Percentiles rank a stretch among this genome's conserved stretches.
These are phyloP conservation scores for Furnarius figulus DNA, from an alignment of 2,113 vertebrate genomes.

Conservation along the genomic window DNA sequence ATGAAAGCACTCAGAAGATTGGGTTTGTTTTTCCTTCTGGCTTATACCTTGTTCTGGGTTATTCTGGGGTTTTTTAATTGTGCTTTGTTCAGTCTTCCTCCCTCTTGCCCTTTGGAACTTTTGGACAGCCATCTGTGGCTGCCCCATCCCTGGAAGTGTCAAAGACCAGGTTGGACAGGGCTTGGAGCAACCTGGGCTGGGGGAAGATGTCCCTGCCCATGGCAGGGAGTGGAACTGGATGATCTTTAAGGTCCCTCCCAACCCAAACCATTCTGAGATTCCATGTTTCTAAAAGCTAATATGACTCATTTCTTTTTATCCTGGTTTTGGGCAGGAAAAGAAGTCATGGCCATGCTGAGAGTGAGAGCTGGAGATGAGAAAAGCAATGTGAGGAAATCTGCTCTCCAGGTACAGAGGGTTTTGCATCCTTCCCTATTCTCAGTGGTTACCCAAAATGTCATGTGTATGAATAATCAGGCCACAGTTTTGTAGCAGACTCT, in stretches of 20 bases:
- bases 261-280: neutral
- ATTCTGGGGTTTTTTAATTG: neutral
- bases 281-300: neutral
- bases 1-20: neutral
- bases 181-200: neutral
- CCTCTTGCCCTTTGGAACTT: neutral
- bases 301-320: neutral
- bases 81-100: neutral
- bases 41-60: neutral
- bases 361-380: constrained; percentile 82
- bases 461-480: neutral
- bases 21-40: neutral
- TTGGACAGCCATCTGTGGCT: neutral
- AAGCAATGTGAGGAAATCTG: constrained; percentile 88
- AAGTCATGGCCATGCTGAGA: constrained; percentile 80
- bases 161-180: fast-evolving
- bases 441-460: neutral
- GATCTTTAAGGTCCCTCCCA: neutral
- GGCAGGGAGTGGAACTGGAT: neutral
- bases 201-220: neutral
- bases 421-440: neutral
- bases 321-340: constrained; percentile 71
- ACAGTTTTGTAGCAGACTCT: neutral
- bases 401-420: constrained; percentile 82
- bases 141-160: neutral